Evolutionary conservation across 2,797 vertebrate species (phyloP).

Genomic region (Ptychobarbus kaznakovi): DNA sequence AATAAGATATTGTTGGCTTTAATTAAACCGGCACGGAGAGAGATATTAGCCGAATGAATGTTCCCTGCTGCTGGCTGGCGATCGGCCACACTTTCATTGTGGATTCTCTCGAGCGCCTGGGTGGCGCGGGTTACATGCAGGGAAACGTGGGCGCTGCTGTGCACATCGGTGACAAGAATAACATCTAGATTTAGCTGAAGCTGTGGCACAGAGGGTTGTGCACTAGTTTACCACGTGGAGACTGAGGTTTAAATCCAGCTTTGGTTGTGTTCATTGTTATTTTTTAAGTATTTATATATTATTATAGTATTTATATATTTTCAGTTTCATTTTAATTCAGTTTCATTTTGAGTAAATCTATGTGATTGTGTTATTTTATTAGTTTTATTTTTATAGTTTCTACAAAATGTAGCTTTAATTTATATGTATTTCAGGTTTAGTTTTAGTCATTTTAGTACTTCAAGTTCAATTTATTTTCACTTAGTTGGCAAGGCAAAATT

Average conservation of each 20-base stretch:
- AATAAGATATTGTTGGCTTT: constrained; percentile 44
- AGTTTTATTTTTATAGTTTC: background rate
- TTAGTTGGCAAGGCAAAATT: background rate
- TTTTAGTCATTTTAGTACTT: background rate
- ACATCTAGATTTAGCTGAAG: constrained; percentile 18
- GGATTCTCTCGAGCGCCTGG: background rate
- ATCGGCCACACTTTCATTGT: background rate
- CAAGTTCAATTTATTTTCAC: background rate
- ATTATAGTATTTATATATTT: too few species aligned
- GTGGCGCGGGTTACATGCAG: background rate
- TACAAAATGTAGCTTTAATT: background rate
- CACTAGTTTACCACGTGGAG: background rate
- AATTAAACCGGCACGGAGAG: constrained; percentile 42
- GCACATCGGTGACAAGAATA: constrained; percentile 16
- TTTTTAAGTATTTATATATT: background rate
- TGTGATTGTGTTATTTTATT: background rate
- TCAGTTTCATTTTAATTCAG: background rate
- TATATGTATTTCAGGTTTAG: background rate
- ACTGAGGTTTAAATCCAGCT: background rate
- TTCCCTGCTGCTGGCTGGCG: constrained; percentile 28
- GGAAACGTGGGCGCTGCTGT: constrained; percentile 15
- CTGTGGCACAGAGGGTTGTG: background rate
- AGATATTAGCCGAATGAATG: constrained; percentile 10
- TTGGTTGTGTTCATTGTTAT: background rate
- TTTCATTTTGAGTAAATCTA: background rate